phyloP scores from a whole-genome alignment of 2,797 vertebrate species.

The Rhinichthys osculus region DNA sequence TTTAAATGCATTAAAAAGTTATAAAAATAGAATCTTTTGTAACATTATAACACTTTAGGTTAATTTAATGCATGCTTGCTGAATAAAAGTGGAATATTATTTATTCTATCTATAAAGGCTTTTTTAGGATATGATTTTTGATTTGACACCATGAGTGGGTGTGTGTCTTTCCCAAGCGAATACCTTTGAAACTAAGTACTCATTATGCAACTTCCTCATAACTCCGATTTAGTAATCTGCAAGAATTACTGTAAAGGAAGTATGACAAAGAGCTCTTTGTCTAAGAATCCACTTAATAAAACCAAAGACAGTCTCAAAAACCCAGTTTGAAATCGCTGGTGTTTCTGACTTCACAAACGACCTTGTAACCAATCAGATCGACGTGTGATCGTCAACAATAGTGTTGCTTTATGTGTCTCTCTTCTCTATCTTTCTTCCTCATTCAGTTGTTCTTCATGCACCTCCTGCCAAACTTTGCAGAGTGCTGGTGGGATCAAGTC shows the following conservation, averaged over 20 bases:
- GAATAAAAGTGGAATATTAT: background rate
- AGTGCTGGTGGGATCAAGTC: constrained; percentile 99
- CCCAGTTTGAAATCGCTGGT: too few relatives aligned
- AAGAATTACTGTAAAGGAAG: background rate
- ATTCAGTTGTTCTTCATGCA: constrained; percentile 98
- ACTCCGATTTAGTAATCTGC: background rate
- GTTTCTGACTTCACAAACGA: too few relatives aligned
- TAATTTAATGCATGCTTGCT: background rate
- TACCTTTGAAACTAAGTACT: background rate
- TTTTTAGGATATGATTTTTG: background rate
- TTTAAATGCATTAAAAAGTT: too few relatives aligned
- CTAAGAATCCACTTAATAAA: too few relatives aligned
- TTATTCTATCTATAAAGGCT: background rate
- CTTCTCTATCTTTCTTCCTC: background rate
- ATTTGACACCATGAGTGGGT: background rate
- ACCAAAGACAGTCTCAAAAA: too few relatives aligned
- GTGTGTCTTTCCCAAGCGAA: background rate
- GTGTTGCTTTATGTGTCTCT: background rate
- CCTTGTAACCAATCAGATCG: too few relatives aligned
- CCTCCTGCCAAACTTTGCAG: constrained; percentile 96
- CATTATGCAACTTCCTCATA: constrained; percentile 29
- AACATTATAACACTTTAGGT: background rate
- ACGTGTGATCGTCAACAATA: too few relatives aligned
- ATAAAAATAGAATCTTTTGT: background rate
- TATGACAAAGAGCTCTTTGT: background rate